Conservation (phyloP, 2,888 invertebrate genomes). For the Apamea crenata region DNA sequence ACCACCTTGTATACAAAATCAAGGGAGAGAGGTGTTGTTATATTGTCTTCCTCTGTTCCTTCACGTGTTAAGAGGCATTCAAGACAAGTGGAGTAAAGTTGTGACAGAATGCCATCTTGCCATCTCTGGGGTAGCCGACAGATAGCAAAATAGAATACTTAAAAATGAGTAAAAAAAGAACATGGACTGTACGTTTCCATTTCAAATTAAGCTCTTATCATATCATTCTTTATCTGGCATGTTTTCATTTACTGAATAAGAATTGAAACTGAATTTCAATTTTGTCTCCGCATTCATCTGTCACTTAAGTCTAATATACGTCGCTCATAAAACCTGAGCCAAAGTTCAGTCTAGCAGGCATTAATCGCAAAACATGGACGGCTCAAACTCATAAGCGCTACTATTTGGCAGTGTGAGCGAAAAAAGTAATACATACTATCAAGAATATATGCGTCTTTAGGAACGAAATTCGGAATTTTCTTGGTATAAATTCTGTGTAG, state of each 20-base stretch:
- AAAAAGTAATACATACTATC: conserved; percentile 31
- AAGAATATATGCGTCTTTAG: conserved; percentile 18
- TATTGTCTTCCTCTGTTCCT: too few species aligned
- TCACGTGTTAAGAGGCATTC: too few species aligned
- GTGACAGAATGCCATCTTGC: too few species aligned
- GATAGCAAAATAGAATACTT: too few species aligned
- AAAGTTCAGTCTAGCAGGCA: conserved; percentile 9
- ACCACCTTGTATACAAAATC: too few species aligned
- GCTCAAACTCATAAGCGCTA: conserved; percentile 38
- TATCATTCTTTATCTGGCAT: not conserved
- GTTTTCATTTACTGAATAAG: not conserved
- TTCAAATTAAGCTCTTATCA: not conserved
- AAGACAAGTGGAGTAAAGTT: too few species aligned
- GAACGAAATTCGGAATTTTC: conserved; percentile 27
- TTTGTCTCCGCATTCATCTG: conserved; percentile 5
- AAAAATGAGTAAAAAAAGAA: too few species aligned
- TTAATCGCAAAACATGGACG: conserved; percentile 23
- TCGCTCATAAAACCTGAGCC: conserved; percentile 3
- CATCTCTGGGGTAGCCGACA: too few species aligned
- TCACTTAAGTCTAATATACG: conserved; percentile 31
- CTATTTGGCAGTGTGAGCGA: conserved; percentile 29
- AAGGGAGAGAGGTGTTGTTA: too few species aligned
- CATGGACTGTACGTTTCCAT: not conserved
- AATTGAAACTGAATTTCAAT: conserved; percentile 13
- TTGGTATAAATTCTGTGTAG: conserved; percentile 29